Conservation (phyloP, 2,888 invertebrate species). For the Brenthis ino region DNA sequence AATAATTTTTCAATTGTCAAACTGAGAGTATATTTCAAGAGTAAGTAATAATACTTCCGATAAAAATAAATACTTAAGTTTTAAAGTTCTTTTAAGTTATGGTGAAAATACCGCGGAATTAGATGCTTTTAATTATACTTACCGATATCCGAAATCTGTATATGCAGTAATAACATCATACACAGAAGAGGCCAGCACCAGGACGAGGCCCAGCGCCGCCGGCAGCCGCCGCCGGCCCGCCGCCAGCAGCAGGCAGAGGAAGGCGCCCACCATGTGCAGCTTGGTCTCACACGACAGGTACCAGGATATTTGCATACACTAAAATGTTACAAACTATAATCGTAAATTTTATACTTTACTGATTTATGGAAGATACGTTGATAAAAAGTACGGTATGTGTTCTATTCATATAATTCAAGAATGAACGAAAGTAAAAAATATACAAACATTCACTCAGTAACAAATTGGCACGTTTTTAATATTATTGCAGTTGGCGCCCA, state of each 20-base stretch:
- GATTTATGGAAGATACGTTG: not conserved
- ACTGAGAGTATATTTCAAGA: no score
- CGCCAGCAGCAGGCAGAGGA: constrained; percentile 80
- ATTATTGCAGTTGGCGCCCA: no score
- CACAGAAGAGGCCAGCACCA: constrained; percentile 70
- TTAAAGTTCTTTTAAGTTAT: no score
- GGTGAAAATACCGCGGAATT: no score
- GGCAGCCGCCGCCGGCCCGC: constrained; percentile 73
- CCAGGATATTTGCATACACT: constrained; percentile 93
- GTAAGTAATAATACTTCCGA: no score
- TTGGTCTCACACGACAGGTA: constrained; percentile 89
- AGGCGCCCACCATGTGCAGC: constrained; percentile 86
- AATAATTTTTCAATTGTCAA: no score
- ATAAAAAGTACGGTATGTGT: not conserved
- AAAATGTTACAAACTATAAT: constrained; percentile 67
- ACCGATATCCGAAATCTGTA: constrained; percentile 49
- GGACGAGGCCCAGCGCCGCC: constrained; percentile 55
- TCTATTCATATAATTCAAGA: no score
- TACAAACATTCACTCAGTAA: no score
- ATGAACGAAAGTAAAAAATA: no score
- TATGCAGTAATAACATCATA: constrained; percentile 75
- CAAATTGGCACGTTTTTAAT: no score
- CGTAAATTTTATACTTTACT: not conserved
- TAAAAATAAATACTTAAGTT: no score
- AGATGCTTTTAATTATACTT: constrained; percentile 30